Base-by-base conservation (phyloP, 2,113 vertebrate genomes). In the Rhea americana region DNA sequence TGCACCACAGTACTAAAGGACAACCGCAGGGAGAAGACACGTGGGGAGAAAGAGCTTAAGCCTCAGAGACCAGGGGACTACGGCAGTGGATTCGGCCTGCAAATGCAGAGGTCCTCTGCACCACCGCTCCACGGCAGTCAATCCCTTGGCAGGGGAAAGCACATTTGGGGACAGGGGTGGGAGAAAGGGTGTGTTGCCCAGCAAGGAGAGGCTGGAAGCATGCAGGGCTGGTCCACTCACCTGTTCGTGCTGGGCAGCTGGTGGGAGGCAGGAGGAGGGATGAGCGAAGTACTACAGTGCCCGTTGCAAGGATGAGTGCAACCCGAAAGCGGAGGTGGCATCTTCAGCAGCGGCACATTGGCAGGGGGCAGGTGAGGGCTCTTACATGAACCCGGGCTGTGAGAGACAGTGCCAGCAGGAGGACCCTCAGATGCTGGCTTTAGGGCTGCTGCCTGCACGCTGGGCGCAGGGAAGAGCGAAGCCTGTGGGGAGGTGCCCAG, bases 231-330 rank as follows among this genome's bases (percentile, higher is more conserved):
- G 47, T 21, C 39, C 30, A 93, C 98, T 98, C 92, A 99, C 99
- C 99, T 99, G 98, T 99, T 99, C 2, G 98, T 96, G 89, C 97
- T 97, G 66, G 98, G 96, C 72, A 98, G 96, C 80, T 98, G 95
- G 95, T 98, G 98, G 26, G 98, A 97, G 59, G 97, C 56, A 1
- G 98, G 98, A 28, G 98, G 95, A 51, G 98, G 91, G 80, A 98
- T 96, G 90, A 98, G 98, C 1, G 98, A 95, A 83, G 98, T 98
- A 7, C 97, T 98, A 96, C 97, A 99, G 97, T 99, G 99, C 86
- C 99, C 99, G 1, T 99, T 99, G 96, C 99, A 99, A 50, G 99
- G 98, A 91, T 99, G 99, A 97, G 97, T 97, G 87, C 99, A 99
- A 91, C 99, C 98, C 6, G 98, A 97, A 48, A 98, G 97, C 2